Evolutionary conservation across 1,140 invertebrate genomes (phyloP), one percentile per base, ranked within the genome.

Genomic region (Cepaea nemoralis): DNA sequence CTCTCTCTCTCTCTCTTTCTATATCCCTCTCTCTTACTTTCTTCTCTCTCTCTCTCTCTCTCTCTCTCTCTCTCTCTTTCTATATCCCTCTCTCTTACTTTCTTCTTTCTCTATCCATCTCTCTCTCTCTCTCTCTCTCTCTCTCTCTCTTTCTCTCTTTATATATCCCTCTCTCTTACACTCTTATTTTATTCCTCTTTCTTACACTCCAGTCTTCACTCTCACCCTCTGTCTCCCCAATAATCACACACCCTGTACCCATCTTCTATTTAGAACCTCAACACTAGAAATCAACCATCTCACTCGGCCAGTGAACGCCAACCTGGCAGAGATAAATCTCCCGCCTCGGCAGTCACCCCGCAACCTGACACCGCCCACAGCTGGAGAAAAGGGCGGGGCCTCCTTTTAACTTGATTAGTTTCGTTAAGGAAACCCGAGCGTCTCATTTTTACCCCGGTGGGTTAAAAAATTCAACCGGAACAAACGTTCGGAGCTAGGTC

Each of bases 391-490:
- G 70, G 71, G 71, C 71, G 71, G 40, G 42, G 71, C 71, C 39
- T 42, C 12, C 24, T 42, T 42, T 33, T n/a, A 27, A 74, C 14
- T 33, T 74, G 71, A 74, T 74, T 74, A 74, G 71, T 74, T 74
- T 74, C 71, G 71, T 74, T 74, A 74, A 14, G 42, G 71, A 48
- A 48, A 74, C 40, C 40, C 40, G 71, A 74, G 40, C 42, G 71
- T 48, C 50, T 74, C 42, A 74, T 74, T 74, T 74, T 74, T 74
- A 74, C 40, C n/a, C 71, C 37, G 19, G 40, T 74, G 2, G 31
- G 70, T 73, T 73, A 74, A 74, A 74, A 74, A 74, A 42, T 74
- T 48, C 42, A 74, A 74, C 71, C 40, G 42, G 42, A 48, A 48
- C 71, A 39, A 74, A 33, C 27, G 71, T 48, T 45, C 42, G 10